Evolutionary conservation across 2,113 vertebrate genomes (phyloP).

Genomic region (Perca flavescens): DNA sequence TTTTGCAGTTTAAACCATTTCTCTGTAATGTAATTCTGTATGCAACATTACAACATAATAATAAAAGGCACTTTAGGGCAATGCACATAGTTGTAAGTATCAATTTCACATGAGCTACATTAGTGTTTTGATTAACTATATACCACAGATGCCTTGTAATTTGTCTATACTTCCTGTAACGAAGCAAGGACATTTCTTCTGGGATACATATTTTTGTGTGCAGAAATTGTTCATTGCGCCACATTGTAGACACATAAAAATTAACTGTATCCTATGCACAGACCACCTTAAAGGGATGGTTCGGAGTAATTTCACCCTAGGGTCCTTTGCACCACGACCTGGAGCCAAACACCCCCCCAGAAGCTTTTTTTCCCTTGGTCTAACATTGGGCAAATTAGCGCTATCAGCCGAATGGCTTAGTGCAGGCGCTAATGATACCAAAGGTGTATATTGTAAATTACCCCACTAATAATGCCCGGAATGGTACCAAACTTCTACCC

Average conservation of each 20-base stretch:
- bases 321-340: too few species aligned
- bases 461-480: too few species aligned
- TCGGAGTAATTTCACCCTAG: too few species aligned
- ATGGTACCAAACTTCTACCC: too few species aligned
- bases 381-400: too few species aligned
- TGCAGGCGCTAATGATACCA: too few species aligned
- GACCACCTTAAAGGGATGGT: neutral
- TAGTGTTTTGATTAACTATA: constrained; percentile 13
- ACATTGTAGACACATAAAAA: constrained; percentile 7
- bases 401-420: too few species aligned
- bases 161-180: neutral
- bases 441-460: too few species aligned
- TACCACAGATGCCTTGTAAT: constrained; percentile 32
- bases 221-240: neutral
- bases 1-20: constrained; percentile 35
- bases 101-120: constrained; percentile 26
- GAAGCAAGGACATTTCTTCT: neutral
- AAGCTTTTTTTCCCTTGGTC: too few species aligned
- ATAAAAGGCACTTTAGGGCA: constrained; percentile 6
- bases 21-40: constrained; percentile 31
- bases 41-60: constrained; percentile 28
- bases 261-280: constrained; percentile 1
- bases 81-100: constrained; percentile 10
- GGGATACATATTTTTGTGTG: neutral
- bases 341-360: too few species aligned